These are phyloP conservation scores for Syngnathus rostellatus DNA, from an alignment of 2,797 vertebrate genomes.

Conservation along the genomic window DNA sequence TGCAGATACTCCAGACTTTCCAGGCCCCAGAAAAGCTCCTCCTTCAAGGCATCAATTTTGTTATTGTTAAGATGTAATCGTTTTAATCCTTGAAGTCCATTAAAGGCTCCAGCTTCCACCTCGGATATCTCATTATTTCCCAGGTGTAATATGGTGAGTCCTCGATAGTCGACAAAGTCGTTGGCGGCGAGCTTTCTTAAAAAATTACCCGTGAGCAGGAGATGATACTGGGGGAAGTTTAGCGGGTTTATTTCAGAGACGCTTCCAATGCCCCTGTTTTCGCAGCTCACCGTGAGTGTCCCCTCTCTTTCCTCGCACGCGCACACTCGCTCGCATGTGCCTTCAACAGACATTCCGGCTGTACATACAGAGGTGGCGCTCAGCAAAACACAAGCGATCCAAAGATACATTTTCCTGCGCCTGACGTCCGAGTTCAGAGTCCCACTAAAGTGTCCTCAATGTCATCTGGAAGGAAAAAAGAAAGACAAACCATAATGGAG, in stretches of 20 bases:
- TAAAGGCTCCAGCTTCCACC: conserved; percentile 89
- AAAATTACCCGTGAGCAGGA: conserved; percentile 89
- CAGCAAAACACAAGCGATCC: conserved; percentile 81
- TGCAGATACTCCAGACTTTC: conserved; percentile 96
- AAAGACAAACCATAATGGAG: conserved; percentile 13
- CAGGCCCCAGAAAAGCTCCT: conserved; percentile 88
- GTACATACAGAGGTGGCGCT: conserved; percentile 78
- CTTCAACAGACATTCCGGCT: conserved; percentile 86
- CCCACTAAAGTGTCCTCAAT: conserved; percentile 56
- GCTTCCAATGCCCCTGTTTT: conserved; percentile 87
- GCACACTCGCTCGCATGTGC: conserved; percentile 87
- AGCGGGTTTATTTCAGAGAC: conserved; percentile 86
- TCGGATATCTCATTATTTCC: conserved; percentile 95
- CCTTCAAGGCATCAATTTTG: conserved; percentile 85
- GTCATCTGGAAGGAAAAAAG: conserved; percentile 73
- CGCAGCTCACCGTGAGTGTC: conserved; percentile 88
- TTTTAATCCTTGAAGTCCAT: conserved; percentile 85
- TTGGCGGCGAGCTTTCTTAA: conserved; percentile 82
- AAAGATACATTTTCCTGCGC: conserved; percentile 84
- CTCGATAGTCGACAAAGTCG: conserved; percentile 86
- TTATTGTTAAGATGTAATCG: conserved; percentile 96
- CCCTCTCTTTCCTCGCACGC: conserved; percentile 93
- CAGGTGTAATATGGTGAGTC: conserved; percentile 88
- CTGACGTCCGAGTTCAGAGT: conserved; percentile 47
- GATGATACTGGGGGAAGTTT: conserved; percentile 81